phyloP scores from a whole-genome alignment of 2,797 vertebrate genomes.

The Amblyopsis hoosieri region DNA sequence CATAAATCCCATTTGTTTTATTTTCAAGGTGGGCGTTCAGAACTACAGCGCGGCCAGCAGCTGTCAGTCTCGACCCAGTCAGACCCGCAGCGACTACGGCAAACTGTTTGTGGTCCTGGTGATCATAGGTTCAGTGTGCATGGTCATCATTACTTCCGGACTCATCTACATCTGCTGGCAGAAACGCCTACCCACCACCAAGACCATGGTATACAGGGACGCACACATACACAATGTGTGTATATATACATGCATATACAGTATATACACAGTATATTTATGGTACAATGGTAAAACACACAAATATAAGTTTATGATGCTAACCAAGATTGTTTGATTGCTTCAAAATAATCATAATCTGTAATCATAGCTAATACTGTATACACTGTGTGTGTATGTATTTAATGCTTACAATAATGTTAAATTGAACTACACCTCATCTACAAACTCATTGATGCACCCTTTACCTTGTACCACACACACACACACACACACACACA shows the following conservation, averaged over 20 bases:
- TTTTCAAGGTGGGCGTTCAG: slow-evolving; percentile 87
- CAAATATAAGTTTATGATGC: background rate
- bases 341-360: too few species aligned
- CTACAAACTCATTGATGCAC: too few species aligned
- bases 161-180: slow-evolving; percentile 98
- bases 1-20: background rate
- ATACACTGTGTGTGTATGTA: too few species aligned
- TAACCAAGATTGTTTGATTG: slow-evolving; percentile 16
- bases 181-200: slow-evolving; percentile 87
- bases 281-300: too few species aligned
- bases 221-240: slow-evolving; percentile 1
- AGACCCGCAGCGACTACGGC: slow-evolving; percentile 91
- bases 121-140: slow-evolving; percentile 94
- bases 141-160: slow-evolving; percentile 92
- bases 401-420: too few species aligned
- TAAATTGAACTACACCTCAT: too few species aligned
- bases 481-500: slow-evolving; percentile 9
- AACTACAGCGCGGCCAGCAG: slow-evolving; percentile 86
- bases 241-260: background rate
- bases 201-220: slow-evolving; percentile 83
- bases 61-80: slow-evolving; percentile 85
- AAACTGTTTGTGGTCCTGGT: slow-evolving; percentile 95
- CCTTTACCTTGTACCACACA: background rate
- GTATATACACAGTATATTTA: too few species aligned
- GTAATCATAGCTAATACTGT: too few species aligned